Conservation (phyloP, 2,888 invertebrate genomes). For the Crioceris asparagi region DNA sequence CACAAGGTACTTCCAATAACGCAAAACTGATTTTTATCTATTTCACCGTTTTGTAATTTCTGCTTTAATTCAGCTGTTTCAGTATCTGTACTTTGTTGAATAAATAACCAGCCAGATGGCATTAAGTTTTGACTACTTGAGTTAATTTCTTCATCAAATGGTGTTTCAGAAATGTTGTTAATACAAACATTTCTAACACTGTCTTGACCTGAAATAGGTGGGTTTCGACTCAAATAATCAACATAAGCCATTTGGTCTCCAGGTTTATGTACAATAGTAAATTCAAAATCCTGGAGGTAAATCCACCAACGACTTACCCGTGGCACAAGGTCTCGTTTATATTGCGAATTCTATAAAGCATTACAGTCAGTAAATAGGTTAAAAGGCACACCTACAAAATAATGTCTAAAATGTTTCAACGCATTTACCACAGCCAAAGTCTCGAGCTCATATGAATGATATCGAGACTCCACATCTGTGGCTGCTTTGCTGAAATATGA, state of each 20-base stretch:
- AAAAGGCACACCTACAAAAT: conserved; percentile 3
- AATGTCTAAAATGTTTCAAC: conserved; percentile 3
- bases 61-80: too few relatives aligned
- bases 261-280: conserved; percentile 7
- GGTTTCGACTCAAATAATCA: conserved; percentile 12
- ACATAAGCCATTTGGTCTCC: conserved; percentile 8
- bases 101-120: too few relatives aligned
- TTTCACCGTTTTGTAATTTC: too few relatives aligned
- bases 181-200: too few relatives aligned
- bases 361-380: conserved; percentile 5
- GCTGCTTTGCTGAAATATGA: conserved; percentile 12
- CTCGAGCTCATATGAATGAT: conserved; percentile 17
- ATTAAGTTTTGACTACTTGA: too few relatives aligned
- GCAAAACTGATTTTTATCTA: too few relatives aligned
- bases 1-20: too few relatives aligned
- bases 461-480: conserved; percentile 8
- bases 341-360: conserved; percentile 2
- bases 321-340: conserved; percentile 2
- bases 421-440: conserved; percentile 4
- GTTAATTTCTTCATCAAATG: too few relatives aligned
- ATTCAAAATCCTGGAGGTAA: too few relatives aligned
- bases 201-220: too few relatives aligned
- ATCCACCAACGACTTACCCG: conserved; percentile 11
- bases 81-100: too few relatives aligned
- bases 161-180: too few relatives aligned